phyloP scores from a whole-genome alignment of 2,113 vertebrate genomes.

The Charina bottae region DNA sequence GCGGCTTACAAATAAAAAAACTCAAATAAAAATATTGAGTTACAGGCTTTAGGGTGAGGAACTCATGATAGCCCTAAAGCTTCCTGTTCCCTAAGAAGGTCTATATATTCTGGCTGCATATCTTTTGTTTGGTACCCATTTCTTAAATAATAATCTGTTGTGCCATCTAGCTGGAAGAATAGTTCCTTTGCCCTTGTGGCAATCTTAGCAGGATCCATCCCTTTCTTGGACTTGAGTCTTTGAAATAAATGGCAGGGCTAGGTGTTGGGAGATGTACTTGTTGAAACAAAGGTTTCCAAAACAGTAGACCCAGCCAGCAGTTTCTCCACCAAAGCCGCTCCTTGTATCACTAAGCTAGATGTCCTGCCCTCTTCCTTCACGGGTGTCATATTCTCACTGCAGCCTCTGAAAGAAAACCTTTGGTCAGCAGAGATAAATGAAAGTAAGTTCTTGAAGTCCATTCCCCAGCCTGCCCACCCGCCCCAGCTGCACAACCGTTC shows the following conservation, averaged over 20 bases:
- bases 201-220: not conserved
- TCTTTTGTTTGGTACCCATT: not conserved
- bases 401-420: not conserved
- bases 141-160: not conserved
- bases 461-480: not conserved
- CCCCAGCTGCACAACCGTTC: constrained; percentile 34
- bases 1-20: too few species aligned
- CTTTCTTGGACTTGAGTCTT: not conserved
- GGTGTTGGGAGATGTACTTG: not conserved
- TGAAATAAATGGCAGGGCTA: not conserved
- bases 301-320: too few species aligned
- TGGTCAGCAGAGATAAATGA: not conserved
- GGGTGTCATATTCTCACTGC: not conserved
- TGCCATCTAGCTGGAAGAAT: not conserved
- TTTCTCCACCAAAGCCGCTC: too few species aligned
- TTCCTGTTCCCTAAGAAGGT: not conserved
- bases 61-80: not conserved
- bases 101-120: not conserved
- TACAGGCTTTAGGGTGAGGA: not conserved
- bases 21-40: not conserved
- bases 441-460: constrained; percentile 42
- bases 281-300: not conserved
- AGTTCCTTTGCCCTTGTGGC: not conserved
- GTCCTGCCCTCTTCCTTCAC: not conserved
- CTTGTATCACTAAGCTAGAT: not conserved